These are phyloP conservation scores for Otolemur crassicaudatus DNA, from an alignment of 2,797 vertebrate species.

Conservation along the genomic window DNA sequence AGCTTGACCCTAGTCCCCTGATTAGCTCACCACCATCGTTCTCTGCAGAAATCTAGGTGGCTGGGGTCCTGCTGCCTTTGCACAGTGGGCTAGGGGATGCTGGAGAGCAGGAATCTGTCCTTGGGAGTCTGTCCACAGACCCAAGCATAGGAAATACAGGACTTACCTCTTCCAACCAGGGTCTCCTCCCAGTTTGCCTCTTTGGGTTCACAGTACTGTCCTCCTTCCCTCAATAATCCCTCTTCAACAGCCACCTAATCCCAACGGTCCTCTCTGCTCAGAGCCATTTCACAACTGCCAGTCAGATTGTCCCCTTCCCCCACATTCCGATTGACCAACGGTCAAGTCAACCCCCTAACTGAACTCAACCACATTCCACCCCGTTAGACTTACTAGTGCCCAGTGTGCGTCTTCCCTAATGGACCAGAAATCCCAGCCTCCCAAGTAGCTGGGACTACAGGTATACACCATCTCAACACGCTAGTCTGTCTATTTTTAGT, in stretches of 20 bases:
- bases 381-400: background rate
- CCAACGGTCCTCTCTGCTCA: background rate
- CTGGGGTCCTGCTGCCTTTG: background rate
- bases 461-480: too few species aligned
- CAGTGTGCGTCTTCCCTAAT: background rate
- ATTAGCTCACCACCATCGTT: background rate
- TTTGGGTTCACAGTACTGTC: background rate
- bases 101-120: background rate
- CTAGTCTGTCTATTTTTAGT: too few species aligned
- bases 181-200: background rate
- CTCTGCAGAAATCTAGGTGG: background rate
- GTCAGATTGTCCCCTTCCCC: background rate
- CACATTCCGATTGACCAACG: conserved; percentile 57
- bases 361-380: background rate
- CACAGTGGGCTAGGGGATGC: background rate
- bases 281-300: conserved; percentile 51
- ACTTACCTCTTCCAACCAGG: background rate
- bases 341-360: background rate
- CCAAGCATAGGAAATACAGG: background rate
- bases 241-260: background rate
- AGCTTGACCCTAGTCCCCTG: background rate
- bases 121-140: background rate
- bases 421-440: background rate
- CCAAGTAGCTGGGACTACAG: too few species aligned
- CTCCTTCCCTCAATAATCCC: background rate